phyloP scores from a whole-genome alignment of 1,140 invertebrate genomes.

The Bombyx mandarina region DNA sequence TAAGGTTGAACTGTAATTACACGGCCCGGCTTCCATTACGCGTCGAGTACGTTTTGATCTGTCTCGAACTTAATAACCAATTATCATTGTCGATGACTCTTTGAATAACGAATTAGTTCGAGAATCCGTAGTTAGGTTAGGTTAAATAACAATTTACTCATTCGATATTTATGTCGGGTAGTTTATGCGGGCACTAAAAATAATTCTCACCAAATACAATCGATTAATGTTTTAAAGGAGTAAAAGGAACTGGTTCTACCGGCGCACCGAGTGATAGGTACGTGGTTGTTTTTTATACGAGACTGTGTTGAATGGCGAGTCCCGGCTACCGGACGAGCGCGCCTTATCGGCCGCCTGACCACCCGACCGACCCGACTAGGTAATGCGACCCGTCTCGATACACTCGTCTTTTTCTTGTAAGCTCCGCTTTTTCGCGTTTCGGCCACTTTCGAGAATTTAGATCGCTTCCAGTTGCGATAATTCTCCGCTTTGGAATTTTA shows the following conservation, averaged over 20 bases:
- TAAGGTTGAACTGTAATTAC: no score
- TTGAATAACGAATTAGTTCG: no score
- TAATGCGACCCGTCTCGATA: not conserved
- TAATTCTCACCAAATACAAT: no score
- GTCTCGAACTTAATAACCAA: no score
- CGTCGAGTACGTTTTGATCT: no score
- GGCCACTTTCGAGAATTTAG: slow-evolving; percentile 2
- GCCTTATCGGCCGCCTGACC: slow-evolving; percentile 38
- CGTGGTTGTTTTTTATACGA: slow-evolving; percentile 30
- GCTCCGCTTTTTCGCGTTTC: slow-evolving; percentile 1
- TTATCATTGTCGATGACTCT: no score
- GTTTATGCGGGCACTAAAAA: no score
- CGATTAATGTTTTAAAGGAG: not conserved
- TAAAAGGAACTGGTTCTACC: not conserved
- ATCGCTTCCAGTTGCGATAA: slow-evolving; percentile 1
- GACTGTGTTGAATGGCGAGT: slow-evolving; percentile 31
- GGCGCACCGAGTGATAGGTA: slow-evolving; percentile 5
- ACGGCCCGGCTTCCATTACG: no score
- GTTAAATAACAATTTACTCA: no score
- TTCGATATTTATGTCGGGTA: no score
- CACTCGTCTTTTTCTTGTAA: slow-evolving; percentile 2
- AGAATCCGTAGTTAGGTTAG: no score
- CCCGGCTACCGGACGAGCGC: slow-evolving; percentile 48
- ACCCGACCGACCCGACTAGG: slow-evolving; percentile 1
- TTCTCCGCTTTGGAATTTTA: no score